Evolutionary conservation across 2,888 invertebrate species (phyloP).

Genomic region (Pilophorus perplexus): DNA sequence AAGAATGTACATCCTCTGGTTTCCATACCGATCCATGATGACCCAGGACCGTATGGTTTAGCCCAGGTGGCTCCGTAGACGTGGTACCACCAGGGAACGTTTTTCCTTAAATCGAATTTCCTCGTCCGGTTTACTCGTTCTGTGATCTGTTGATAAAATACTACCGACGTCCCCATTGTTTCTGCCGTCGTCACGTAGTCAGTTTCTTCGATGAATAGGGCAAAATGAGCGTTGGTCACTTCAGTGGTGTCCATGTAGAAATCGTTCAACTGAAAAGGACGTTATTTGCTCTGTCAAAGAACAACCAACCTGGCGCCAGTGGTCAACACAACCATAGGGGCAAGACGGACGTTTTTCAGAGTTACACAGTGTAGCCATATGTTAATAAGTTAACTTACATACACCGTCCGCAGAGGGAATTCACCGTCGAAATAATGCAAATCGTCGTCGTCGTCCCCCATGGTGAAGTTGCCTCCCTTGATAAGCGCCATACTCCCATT

Average conservation of each 20-base stretch:
- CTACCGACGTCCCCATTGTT: constrained; percentile 87
- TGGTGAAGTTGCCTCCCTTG: constrained; percentile 2
- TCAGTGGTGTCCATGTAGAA: constrained; percentile 82
- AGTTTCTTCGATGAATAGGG: constrained; percentile 66
- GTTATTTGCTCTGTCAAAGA: no score
- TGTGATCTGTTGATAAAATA: constrained; percentile 75
- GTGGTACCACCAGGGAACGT: constrained; percentile 92
- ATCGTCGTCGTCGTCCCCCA: constrained; percentile 18
- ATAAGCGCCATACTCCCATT: constrained; percentile 17
- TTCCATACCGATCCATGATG: constrained; percentile 51
- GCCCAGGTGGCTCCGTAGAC: constrained; percentile 77
- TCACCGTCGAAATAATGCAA: constrained; percentile 21
- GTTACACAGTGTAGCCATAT: no score
- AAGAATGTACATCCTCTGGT: no score
- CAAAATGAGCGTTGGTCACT: constrained; percentile 81
- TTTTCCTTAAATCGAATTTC: constrained; percentile 55
- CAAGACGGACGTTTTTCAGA: no score
- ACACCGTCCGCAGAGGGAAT: constrained; percentile 18
- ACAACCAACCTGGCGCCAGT: no score
- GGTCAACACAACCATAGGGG: no score
- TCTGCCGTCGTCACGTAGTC: constrained; percentile 87
- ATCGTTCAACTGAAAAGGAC: constrained; percentile 56
- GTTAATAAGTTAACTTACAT: constrained; percentile 1
- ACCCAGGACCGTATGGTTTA: constrained; percentile 73
- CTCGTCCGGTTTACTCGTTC: constrained; percentile 55